These are phyloP conservation scores for Littorina saxatilis DNA, from an alignment of 1,140 invertebrate species.

Conservation along the genomic window DNA sequence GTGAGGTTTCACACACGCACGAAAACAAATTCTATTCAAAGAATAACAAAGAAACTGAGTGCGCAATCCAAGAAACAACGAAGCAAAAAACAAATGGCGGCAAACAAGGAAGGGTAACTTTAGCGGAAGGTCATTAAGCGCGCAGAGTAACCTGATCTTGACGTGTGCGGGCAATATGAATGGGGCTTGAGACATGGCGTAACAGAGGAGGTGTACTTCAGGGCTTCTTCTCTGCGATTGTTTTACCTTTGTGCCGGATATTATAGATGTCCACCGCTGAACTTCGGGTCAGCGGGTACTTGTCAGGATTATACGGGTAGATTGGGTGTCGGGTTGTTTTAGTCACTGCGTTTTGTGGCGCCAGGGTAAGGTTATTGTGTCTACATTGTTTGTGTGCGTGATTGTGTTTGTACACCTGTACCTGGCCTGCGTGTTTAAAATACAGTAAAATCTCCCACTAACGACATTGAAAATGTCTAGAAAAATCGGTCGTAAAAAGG, in stretches of 20 bases:
- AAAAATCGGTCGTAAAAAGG: no score
- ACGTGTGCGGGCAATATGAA: conserved; percentile 1
- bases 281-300: background rate
- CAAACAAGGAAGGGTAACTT: background rate
- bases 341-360: no score
- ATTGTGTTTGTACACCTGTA: no score
- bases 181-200: background rate
- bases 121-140: background rate
- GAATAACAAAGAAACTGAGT: background rate
- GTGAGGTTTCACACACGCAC: no score
- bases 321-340: no score
- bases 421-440: no score
- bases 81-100: background rate
- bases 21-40: no score
- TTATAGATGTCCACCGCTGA: background rate
- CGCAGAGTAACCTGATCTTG: background rate
- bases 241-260: background rate
- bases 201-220: background rate
- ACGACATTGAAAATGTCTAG: no score
- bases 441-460: no score
- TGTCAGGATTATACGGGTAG: no score
- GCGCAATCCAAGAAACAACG: background rate
- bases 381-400: no score
- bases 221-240: background rate
- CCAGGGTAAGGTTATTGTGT: no score